phyloP scores from a whole-genome alignment of 2,113 vertebrate species.

The Pheucticus melanocephalus region DNA sequence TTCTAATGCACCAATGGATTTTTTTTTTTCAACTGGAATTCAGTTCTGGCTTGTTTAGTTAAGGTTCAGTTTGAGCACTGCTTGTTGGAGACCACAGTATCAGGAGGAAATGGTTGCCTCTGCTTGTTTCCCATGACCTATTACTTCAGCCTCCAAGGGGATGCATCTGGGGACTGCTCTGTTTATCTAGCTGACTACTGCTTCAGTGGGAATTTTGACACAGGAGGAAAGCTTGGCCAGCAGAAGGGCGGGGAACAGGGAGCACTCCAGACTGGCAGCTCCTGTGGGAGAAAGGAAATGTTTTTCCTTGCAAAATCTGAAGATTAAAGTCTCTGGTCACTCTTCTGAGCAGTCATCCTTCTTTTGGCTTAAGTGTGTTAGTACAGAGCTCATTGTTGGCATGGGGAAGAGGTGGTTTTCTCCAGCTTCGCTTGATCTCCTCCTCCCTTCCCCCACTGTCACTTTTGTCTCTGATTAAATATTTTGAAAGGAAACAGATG shows the following conservation, averaged over 20 bases:
- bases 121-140: conserved; percentile 56
- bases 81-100: conserved; percentile 15
- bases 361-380: conserved; percentile 16
- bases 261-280: background rate
- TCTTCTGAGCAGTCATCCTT: background rate
- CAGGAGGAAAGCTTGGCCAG: background rate
- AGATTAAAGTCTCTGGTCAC: conserved; percentile 31
- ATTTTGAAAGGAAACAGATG: conserved; percentile 62
- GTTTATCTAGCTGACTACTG: conserved; percentile 58
- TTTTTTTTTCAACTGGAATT: background rate
- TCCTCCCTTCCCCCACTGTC: conserved; percentile 37
- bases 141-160: conserved; percentile 35
- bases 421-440: background rate
- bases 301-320: conserved; percentile 20
- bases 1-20: background rate
- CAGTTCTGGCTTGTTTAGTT: background rate
- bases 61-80: background rate
- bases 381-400: background rate
- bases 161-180: conserved; percentile 39
- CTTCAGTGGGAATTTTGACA: conserved; percentile 49
- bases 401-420: background rate
- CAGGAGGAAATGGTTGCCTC: conserved; percentile 50
- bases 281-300: conserved; percentile 35
- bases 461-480: conserved; percentile 36
- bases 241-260: background rate